Percentiles rank a stretch among this genome's conserved stretches.
Conservation (phyloP, 2,113 vertebrate species). For the Pteropus alecto region DNA sequence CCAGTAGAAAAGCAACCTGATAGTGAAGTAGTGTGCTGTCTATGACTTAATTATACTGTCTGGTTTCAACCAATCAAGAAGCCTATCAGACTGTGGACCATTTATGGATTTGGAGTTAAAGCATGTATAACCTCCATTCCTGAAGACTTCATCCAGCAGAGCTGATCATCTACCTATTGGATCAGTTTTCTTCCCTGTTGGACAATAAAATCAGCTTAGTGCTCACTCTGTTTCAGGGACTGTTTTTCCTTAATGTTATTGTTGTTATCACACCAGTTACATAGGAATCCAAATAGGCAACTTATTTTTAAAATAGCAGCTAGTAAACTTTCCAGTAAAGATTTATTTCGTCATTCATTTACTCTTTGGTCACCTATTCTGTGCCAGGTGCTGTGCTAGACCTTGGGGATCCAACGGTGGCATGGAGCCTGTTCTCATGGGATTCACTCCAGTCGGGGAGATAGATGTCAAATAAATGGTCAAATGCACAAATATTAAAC, state of each 20-base stretch:
- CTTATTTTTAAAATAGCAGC: not conserved
- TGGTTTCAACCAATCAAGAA: not conserved
- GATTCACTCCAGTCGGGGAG: not conserved
- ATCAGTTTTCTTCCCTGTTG: not conserved
- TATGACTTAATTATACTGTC: not conserved
- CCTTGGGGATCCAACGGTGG: not conserved
- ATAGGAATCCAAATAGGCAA: not conserved
- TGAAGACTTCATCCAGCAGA: not conserved
- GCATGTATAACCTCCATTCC: not conserved
- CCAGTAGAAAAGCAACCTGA: not conserved
- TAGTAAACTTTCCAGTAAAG: not conserved
- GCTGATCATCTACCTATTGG: not conserved
- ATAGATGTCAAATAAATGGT: not conserved
- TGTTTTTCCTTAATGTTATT: not conserved
- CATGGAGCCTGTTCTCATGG: not conserved
- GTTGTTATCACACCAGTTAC: not conserved
- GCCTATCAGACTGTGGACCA: not conserved
- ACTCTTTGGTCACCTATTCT: not conserved
- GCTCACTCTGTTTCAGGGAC: not conserved
- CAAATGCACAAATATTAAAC: not conserved
- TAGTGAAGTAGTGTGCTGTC: not conserved
- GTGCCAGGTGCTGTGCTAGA: not conserved
- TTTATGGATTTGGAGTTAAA: not conserved
- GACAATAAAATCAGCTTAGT: not conserved
- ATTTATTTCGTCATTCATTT: not conserved